These are phyloP conservation scores for Hydrotaea diabolus DNA, from an alignment of 2,888 invertebrate genomes.

Conservation along the genomic window DNA sequence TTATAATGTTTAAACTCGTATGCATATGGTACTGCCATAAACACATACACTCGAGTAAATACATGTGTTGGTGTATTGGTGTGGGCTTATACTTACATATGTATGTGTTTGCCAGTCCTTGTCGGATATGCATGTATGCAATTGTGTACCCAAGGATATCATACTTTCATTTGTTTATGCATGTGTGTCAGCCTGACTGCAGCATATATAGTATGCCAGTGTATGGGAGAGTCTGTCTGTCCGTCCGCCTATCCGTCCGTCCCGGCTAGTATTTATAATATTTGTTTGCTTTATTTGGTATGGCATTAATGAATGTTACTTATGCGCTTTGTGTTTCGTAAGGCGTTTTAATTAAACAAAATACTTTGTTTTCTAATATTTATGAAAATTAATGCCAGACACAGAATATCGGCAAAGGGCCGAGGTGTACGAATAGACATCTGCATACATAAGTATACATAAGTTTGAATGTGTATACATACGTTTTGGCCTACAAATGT, in stretches of 20 bases:
- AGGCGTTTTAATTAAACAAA: slow-evolving; percentile 55
- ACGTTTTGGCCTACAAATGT: too few relatives aligned
- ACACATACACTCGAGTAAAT: too few relatives aligned
- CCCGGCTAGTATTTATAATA: slow-evolving; percentile 9
- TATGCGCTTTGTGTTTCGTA: slow-evolving; percentile 21
- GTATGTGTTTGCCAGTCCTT: neutral
- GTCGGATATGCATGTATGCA: slow-evolving; percentile 24
- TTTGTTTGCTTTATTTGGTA: slow-evolving; percentile 20
- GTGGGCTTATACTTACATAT: neutral
- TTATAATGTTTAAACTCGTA: slow-evolving; percentile 28
- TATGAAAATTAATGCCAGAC: slow-evolving; percentile 52
- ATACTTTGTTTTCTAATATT: slow-evolving; percentile 48
- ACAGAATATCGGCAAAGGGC: neutral
- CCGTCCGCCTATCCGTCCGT: slow-evolving; percentile 43
- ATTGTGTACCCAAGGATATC: slow-evolving; percentile 28
- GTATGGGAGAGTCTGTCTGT: slow-evolving; percentile 60
- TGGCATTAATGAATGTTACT: slow-evolving; percentile 34
- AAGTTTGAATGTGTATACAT: too few relatives aligned
- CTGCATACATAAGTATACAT: neutral
- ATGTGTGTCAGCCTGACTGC: slow-evolving; percentile 50
- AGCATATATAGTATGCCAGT: slow-evolving; percentile 2
- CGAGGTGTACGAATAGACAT: neutral
- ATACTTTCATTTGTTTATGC: slow-evolving; percentile 14
- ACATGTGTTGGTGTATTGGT: neutral
- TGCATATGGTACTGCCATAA: neutral